Evolutionary conservation across 23 tunicate species (phyloP).

Genomic region (Trididemnum nubilum): DNA sequence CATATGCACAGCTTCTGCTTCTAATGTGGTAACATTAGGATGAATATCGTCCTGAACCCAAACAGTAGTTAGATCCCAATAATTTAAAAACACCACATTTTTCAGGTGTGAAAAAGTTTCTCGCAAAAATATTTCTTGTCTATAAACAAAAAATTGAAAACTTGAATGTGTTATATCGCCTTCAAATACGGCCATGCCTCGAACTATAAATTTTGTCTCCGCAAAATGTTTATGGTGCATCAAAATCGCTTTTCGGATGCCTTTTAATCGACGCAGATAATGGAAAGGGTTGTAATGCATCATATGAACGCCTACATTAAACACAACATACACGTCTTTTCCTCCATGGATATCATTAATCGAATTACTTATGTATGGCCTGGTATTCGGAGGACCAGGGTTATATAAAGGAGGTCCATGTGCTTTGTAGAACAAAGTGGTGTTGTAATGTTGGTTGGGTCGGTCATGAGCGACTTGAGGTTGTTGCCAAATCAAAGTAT

Average conservation of each 20-base stretch:
- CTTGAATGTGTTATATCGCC: no score
- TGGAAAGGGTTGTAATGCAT: constrained; percentile 29
- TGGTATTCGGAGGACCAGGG: constrained; percentile 40
- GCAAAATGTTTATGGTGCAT: background rate
- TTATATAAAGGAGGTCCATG: constrained; percentile 60
- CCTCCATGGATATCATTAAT: constrained; percentile 3
- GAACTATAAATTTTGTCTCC: constrained; percentile 18
- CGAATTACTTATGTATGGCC: constrained; percentile 54
- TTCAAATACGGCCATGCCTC: constrained; percentile 9
- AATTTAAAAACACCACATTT: constrained; percentile 20
- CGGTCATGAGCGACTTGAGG: constrained; percentile 24
- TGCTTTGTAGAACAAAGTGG: constrained; percentile 35
- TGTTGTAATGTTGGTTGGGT: background rate
- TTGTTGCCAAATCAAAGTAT: constrained; percentile 9
- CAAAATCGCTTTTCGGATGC: constrained; percentile 25
- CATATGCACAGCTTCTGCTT: constrained; percentile 1
- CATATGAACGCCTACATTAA: constrained; percentile 58
- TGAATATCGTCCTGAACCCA: constrained; percentile 18
- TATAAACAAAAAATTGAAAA: constrained; percentile 1
- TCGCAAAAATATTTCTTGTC: constrained; percentile 3
- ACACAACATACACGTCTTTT: constrained; percentile 23
- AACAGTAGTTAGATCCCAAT: constrained; percentile 21
- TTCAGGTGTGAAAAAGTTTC: background rate
- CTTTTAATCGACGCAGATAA: constrained; percentile 16
- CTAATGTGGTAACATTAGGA: background rate